phyloP scores from a whole-genome alignment of 2,888 invertebrate genomes.

The Drosophila paramelanica region DNA sequence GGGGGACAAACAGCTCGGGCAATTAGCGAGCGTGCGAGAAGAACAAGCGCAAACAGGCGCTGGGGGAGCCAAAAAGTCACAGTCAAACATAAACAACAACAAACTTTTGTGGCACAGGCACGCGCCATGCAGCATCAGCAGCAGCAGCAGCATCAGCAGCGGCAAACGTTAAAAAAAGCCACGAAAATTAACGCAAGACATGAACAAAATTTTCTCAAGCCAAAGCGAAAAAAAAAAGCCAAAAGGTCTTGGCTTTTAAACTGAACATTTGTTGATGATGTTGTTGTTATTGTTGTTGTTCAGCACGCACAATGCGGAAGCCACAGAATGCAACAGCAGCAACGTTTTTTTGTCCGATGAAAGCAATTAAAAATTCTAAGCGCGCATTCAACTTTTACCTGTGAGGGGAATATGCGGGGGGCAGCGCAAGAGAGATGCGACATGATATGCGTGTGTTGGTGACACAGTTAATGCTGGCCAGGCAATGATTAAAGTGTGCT shows the following conservation, averaged over 20 bases:
- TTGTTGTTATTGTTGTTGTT: conserved; percentile 10
- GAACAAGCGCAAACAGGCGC: conserved; percentile 57
- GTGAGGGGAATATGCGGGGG: conserved; percentile 17
- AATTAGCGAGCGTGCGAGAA: conserved; percentile 69
- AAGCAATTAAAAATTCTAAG: conserved; percentile 79
- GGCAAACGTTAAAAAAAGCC: conserved; percentile 49
- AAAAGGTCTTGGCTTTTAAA: conserved; percentile 49
- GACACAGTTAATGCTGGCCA: conserved; percentile 60
- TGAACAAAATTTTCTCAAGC: conserved; percentile 50
- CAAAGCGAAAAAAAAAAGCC: conserved; percentile 33
- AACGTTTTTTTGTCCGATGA: conserved; percentile 45
- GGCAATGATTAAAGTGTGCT: conserved; percentile 25
- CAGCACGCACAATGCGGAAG: conserved; percentile 75
- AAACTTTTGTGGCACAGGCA: conserved; percentile 41
- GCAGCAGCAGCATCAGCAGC: not conserved
- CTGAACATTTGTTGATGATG: not conserved
- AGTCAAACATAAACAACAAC: conserved; percentile 21
- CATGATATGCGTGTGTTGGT: conserved; percentile 40
- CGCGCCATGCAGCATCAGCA: conserved; percentile 35
- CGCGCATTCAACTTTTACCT: conserved; percentile 69
- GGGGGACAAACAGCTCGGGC: conserved; percentile 42
- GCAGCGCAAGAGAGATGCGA: conserved; percentile 10
- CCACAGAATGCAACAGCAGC: conserved; percentile 58
- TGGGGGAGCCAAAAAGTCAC: conserved; percentile 23
- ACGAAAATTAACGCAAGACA: conserved; percentile 58